These are phyloP conservation scores for Virgularia gustaviana DNA, from an alignment of 92 coral and sea anemone genomes.

Conservation along the genomic window DNA sequence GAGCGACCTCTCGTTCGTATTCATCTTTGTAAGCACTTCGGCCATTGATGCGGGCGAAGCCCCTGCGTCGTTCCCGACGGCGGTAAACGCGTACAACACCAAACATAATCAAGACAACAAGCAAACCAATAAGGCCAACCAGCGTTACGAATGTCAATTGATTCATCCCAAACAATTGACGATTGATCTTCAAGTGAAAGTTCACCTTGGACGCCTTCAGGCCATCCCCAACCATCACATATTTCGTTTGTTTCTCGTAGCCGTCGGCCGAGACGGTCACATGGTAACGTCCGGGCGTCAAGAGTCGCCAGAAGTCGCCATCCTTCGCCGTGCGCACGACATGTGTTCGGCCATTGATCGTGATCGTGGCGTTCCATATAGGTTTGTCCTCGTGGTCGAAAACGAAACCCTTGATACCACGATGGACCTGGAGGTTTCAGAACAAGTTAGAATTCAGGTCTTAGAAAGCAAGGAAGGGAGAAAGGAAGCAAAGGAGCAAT, in stretches of 20 bases:
- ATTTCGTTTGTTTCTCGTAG: slow-evolving; percentile 52
- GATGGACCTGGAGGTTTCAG: slow-evolving; percentile 86
- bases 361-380: slow-evolving; percentile 64
- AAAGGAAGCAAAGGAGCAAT: no score
- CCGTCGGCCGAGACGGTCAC: slow-evolving; percentile 78
- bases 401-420: slow-evolving; percentile 85
- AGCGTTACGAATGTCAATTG: slow-evolving; percentile 60
- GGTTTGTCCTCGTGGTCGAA: slow-evolving; percentile 75
- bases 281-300: slow-evolving; percentile 77
- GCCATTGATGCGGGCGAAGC: slow-evolving; percentile 43
- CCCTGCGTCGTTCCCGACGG: slow-evolving; percentile 60
- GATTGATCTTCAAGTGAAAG: slow-evolving; percentile 43
- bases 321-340: slow-evolving; percentile 78
- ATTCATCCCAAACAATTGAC: slow-evolving; percentile 65
- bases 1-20: slow-evolving; percentile 72
- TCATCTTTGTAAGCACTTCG: slow-evolving; percentile 82
- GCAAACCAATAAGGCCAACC: slow-evolving; percentile 51
- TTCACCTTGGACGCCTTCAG: slow-evolving; percentile 64
- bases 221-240: slow-evolving; percentile 64
- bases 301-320: slow-evolving; percentile 96
- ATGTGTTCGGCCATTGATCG: slow-evolving; percentile 68
- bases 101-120: slow-evolving; percentile 53
- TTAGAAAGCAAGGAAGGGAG: no score
- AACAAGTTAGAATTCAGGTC: background rate
- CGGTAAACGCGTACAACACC: slow-evolving; percentile 74